Evolutionary conservation across 2,113 vertebrate species (phyloP), one percentile per base, ranked within the genome.

Genomic region (crab-eating macaque (Macaca fascicularis)): DNA sequence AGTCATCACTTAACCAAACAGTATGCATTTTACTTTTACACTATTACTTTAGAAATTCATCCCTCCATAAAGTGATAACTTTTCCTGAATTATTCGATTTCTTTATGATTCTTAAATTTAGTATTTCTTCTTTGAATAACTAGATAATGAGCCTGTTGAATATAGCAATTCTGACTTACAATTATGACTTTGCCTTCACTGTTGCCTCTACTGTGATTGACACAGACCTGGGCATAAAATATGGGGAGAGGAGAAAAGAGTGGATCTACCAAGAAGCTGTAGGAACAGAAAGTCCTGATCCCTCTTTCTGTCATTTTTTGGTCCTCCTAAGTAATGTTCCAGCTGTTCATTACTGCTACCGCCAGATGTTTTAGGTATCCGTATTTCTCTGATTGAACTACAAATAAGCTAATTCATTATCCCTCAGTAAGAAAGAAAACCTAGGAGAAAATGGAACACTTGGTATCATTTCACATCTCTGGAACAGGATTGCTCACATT

Each of bases 1-100:
- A 97, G 83, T 97, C 93, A 94, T 94, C 89, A 76, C 70, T 59
- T 94, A 93, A 93, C 45, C 52, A 82, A 92, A 80, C 40, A 38
- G 23, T 64, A 25, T 64, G 35, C 48, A 85, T 90, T 94, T 57
- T 80, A 64, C 45, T 93, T 96, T 81, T 80, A 75, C n/a, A 38
- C 67, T 95, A 67, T 88, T 96, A 80, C 93, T 96, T 93, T 90
- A 94, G 74, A 86, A 94, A 97, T 80, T 30, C 4, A 32, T 87
- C 78, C 40, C 27, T 93, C 67, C 5, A 6, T 45, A 92, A 97
- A 25, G 59, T 80, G n/a, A 45, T 84, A 90, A n/a, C 19, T 88
- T 90, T 94, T 90, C 78, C 64, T 75, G 35, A 82, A 55, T 85
- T 52, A 72, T 89, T 91, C 59, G 3, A 57, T 90, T 95, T 40